These are phyloP conservation scores for Apantesis nais DNA, from an alignment of 2,888 invertebrate genomes.

Conservation along the genomic window DNA sequence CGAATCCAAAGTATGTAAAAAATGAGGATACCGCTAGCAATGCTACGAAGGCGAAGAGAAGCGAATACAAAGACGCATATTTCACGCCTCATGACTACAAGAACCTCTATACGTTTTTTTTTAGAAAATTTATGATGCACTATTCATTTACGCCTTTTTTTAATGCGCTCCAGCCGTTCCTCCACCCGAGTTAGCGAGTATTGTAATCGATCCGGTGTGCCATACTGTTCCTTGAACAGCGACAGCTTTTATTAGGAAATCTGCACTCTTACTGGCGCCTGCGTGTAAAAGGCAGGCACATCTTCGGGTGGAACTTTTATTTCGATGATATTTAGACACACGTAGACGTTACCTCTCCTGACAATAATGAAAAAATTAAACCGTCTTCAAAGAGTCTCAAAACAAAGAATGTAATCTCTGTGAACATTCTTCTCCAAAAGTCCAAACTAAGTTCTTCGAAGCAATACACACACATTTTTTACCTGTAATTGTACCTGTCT, in stretches of 20 bases:
- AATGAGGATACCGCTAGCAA: neutral
- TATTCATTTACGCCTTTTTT: too few species aligned
- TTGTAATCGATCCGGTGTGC: neutral
- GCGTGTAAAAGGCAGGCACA: neutral
- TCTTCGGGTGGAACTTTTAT: neutral
- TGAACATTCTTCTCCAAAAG: neutral
- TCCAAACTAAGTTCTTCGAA: neutral
- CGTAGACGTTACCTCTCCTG: neutral
- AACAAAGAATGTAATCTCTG: neutral
- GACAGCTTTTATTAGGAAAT: neutral
- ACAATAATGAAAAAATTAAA: neutral
- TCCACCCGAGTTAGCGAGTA: neutral
- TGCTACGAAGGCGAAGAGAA: neutral
- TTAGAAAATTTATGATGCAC: neutral
- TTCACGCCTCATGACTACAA: neutral
- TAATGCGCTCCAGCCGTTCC: neutral
- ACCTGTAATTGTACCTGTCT: constrained; percentile 19
- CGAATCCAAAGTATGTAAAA: neutral
- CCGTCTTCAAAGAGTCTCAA: too few species aligned
- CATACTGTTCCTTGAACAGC: neutral
- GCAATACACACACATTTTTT: neutral
- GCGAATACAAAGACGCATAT: neutral
- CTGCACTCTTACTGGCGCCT: neutral
- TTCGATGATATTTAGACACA: neutral
- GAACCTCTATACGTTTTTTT: neutral